Evolutionary conservation across 1,140 invertebrate genomes (phyloP).

Genomic region (Saccostrea cuccullata): DNA sequence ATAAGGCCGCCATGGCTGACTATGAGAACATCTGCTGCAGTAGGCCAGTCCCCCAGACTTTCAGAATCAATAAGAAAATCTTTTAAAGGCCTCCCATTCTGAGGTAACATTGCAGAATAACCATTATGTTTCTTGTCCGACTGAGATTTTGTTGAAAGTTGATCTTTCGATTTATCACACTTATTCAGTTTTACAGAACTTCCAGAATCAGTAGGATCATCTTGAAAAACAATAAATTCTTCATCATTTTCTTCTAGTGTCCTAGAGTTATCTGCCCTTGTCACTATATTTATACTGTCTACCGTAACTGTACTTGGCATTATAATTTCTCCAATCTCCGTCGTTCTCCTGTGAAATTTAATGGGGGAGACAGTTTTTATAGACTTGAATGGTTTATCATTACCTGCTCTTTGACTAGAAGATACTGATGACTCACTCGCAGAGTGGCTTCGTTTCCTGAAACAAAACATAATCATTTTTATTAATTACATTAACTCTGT

Average conservation of each 20-base stretch:
- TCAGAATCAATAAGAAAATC: constrained; percentile 52
- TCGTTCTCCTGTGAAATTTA: background rate
- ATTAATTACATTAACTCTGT: too few relatives aligned
- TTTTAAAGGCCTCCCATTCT: constrained; percentile 74
- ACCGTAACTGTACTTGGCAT: background rate
- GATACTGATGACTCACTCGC: background rate
- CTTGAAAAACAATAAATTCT: background rate
- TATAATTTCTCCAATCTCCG: constrained; percentile 19
- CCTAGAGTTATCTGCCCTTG: background rate
- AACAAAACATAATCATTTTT: background rate
- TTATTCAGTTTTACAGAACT: background rate
- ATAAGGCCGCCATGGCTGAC: constrained; percentile 78
- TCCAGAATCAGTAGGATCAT: background rate
- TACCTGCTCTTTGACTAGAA: background rate
- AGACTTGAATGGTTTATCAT: background rate
- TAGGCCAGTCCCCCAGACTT: constrained; percentile 70
- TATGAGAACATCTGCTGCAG: constrained; percentile 75
- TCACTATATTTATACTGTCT: background rate
- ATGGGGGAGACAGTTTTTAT: background rate
- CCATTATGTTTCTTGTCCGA: background rate
- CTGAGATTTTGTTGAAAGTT: background rate
- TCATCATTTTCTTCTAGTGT: background rate
- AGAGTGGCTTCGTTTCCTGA: background rate
- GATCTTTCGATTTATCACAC: background rate
- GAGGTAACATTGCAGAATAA: constrained; percentile 55